Evolutionary conservation across 1,140 invertebrate genomes (phyloP).

Genomic region (Drosophila azteca): DNA sequence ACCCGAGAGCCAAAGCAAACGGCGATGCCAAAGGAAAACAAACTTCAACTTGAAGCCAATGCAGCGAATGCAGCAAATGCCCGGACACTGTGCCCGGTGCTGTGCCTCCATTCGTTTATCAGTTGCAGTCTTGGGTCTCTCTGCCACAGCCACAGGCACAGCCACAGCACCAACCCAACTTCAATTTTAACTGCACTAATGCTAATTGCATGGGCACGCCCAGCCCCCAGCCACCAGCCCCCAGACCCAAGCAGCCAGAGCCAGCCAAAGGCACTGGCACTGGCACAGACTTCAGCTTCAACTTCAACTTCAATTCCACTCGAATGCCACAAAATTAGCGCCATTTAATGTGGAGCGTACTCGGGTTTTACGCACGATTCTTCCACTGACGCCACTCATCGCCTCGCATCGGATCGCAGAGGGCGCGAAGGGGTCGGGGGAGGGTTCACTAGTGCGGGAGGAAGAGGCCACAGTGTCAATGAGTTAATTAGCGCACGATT

Average conservation of each 20-base stretch:
- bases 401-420: not conserved
- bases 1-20: slow-evolving; percentile 55
- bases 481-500: slow-evolving; percentile 81
- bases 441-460: slow-evolving; percentile 4
- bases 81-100: no score
- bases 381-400: slow-evolving; percentile 66
- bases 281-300: not conserved
- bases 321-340: slow-evolving; percentile 76
- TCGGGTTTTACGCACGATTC: slow-evolving; percentile 80
- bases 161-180: not conserved
- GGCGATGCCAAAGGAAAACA: slow-evolving; percentile 58
- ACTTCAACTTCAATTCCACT: slow-evolving; percentile 9
- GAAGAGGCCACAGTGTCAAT: slow-evolving; percentile 74
- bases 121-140: slow-evolving; percentile 24
- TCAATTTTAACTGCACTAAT: slow-evolving; percentile 34
- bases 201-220: slow-evolving; percentile 81
- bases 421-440: not conserved
- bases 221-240: slow-evolving; percentile 11
- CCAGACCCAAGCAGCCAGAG: slow-evolving; percentile 8
- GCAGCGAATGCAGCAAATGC: not conserved
- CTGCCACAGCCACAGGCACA: no score
- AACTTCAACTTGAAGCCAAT: slow-evolving; percentile 70
- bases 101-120: slow-evolving; percentile 36
- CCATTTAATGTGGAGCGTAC: slow-evolving; percentile 81
- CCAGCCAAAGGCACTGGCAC: not conserved